Evolutionary conservation across 2,888 invertebrate genomes (phyloP), one percentile per base, ranked within the genome.

Genomic region (Drepanosiphum platanoidis): DNA sequence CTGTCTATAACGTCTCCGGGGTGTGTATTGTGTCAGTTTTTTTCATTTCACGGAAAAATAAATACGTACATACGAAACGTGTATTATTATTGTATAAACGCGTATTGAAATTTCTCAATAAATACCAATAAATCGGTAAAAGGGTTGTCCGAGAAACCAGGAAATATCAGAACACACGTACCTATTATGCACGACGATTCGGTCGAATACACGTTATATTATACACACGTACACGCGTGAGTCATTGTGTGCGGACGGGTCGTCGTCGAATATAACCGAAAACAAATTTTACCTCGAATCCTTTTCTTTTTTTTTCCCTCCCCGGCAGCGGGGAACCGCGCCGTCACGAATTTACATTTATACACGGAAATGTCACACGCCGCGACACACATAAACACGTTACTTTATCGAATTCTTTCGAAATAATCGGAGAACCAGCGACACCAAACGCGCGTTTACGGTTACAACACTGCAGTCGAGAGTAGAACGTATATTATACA

Each of bases 1-100:
- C 58, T 70, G 70, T 52, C 75, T 52, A n/a, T n/a, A 84, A 70
- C 84, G 75, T 84, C 84, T 84, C 84, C 36, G 52, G 84, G 77
- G 77, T 52, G 77, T 52, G 68, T 52, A 77, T 83, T 83, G 83
- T 83, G 74, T 74, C 52, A 66, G 11, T 52, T 36, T 52, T 84
- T 77, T 66, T 68, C 66, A 46, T 84, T 84, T 84, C 68, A 36
- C 46, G 15, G 30, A 84, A 61, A 71, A 66, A 68, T n/a, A 58
- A 30, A 61, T 39, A 68, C 58, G n/a, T 39, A 78, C 75, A 34
- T 39, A 78, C 75, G 18, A 36, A 27, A 36, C 39, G 32, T 27
- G 18, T 52, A n/a, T n/a, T n/a, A n/a, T n/a, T n/a, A n/a, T n/a
- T n/a, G 52, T 52, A 2, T 52, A 2, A 22, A 68, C 27, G 36